Conservation (phyloP, 2,797 vertebrate species). For the Triplophysa bombifrons region DNA sequence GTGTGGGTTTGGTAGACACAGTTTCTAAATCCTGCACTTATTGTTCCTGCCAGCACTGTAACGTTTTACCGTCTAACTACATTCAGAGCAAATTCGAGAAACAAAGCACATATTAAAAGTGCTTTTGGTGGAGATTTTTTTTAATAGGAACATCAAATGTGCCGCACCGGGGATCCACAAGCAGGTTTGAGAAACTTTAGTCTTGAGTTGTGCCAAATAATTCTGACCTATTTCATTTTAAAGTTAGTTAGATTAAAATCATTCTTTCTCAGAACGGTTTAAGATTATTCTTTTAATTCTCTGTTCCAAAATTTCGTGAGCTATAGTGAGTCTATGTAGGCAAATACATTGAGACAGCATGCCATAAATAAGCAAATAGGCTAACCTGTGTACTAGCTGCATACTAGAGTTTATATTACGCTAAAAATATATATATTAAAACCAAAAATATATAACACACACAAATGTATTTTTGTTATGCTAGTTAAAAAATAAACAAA, state of each 20-base stretch:
- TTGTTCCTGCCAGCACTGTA: neutral
- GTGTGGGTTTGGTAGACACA: neutral
- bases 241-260: neutral
- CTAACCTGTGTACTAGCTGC: too few relatives aligned
- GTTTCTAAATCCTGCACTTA: slow-evolving; percentile 12
- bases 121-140: too few relatives aligned
- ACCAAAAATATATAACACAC: too few relatives aligned
- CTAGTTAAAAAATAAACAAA: too few relatives aligned
- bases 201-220: slow-evolving; percentile 1
- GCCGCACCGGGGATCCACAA: neutral
- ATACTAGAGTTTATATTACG: too few relatives aligned
- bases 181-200: slow-evolving; percentile 22
- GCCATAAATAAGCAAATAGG: too few relatives aligned
- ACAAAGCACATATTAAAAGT: neutral
- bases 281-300: neutral
- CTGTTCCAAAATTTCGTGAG: slow-evolving; percentile 29
- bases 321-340: neutral
- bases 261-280: slow-evolving; percentile 3
- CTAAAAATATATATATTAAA: too few relatives aligned
- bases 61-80: neutral
- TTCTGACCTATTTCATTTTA: neutral
- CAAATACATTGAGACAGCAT: neutral
- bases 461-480: too few relatives aligned
- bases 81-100: neutral
- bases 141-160: too few relatives aligned